These are phyloP conservation scores for Gastrophysa polygoni DNA, from an alignment of 2,888 invertebrate genomes.

Conservation along the genomic window DNA sequence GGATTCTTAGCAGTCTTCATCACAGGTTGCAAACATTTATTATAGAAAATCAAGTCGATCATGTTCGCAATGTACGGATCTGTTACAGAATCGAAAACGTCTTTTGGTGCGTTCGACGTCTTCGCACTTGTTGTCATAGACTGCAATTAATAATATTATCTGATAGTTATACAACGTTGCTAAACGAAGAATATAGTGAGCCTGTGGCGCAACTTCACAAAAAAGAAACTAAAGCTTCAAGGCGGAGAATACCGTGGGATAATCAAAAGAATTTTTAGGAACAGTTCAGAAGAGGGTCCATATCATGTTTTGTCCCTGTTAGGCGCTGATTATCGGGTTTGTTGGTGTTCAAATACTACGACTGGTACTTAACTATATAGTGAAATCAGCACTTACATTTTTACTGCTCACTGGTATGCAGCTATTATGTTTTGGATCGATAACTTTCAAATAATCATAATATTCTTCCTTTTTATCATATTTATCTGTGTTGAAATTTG, in stretches of 20 bases:
- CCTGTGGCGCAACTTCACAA: no score
- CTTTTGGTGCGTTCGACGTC: not conserved
- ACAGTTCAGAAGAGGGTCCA: no score
- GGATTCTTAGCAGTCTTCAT: slow-evolving; percentile 10
- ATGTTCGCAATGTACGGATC: slow-evolving; percentile 36
- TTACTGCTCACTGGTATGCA: not conserved
- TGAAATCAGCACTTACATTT: not conserved
- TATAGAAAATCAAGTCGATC: slow-evolving; percentile 38
- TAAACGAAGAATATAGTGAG: no score
- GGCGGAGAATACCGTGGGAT: no score
- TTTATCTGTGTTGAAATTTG: not conserved
- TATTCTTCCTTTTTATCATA: not conserved
- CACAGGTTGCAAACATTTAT: slow-evolving; percentile 33
- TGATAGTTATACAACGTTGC: no score
- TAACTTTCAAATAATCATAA: slow-evolving; percentile 8
- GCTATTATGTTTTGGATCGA: not conserved
- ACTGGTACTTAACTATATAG: no score
- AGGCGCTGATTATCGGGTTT: no score
- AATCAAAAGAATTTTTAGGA: no score
- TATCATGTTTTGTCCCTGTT: no score
- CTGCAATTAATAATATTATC: not conserved
- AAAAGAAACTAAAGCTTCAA: no score
- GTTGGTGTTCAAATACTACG: no score
- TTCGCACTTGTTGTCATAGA: not conserved
- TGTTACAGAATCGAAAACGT: slow-evolving; percentile 12